Percentiles rank a stretch among this genome's conserved stretches.
Evolutionary conservation across 1,140 invertebrate genomes (phyloP).

Genomic region (Muscidifurax raptorellus): DNA sequence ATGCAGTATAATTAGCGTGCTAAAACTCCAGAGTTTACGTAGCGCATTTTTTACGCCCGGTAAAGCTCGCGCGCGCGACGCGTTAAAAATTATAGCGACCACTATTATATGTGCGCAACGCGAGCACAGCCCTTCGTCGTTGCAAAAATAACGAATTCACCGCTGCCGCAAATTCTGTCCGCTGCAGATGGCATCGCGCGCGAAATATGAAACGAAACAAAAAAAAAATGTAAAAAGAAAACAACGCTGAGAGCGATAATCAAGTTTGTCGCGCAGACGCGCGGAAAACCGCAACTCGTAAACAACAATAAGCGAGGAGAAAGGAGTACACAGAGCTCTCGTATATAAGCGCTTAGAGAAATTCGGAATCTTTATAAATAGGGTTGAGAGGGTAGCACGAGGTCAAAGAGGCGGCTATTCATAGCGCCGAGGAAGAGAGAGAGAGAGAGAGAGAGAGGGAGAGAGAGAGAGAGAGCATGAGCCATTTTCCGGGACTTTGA

Average conservation of each 20-base stretch:
- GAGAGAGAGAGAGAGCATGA: conserved; percentile 24
- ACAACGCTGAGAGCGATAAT: not conserved
- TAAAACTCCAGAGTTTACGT: not conserved
- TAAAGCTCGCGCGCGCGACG: not conserved
- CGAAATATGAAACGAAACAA: not conserved
- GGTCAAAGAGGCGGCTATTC: conserved; percentile 65
- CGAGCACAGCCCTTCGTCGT: not conserved
- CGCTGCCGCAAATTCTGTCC: not conserved
- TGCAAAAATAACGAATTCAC: not conserved
- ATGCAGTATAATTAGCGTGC: not conserved
- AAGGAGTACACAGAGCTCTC: not conserved
- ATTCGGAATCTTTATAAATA: conserved; percentile 61
- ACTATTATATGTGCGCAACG: too few species aligned
- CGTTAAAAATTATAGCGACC: not conserved
- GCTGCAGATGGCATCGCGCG: not conserved
- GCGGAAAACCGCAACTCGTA: conserved; percentile 1
- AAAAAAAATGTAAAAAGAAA: not conserved
- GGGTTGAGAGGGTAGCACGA: conserved; percentile 58
- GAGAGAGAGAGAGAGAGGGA: not conserved
- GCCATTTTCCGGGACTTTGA: conserved; percentile 69
- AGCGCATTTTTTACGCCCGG: not conserved
- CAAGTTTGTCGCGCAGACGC: not conserved
- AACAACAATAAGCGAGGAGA: conserved; percentile 8
- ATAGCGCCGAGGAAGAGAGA: conserved; percentile 55
- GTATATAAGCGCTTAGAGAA: conserved; percentile 24